Percentiles rank a stretch among this genome's conserved stretches.
phyloP scores from a whole-genome alignment of 2,888 invertebrate genomes.

The Bimastos eiseni region DNA sequence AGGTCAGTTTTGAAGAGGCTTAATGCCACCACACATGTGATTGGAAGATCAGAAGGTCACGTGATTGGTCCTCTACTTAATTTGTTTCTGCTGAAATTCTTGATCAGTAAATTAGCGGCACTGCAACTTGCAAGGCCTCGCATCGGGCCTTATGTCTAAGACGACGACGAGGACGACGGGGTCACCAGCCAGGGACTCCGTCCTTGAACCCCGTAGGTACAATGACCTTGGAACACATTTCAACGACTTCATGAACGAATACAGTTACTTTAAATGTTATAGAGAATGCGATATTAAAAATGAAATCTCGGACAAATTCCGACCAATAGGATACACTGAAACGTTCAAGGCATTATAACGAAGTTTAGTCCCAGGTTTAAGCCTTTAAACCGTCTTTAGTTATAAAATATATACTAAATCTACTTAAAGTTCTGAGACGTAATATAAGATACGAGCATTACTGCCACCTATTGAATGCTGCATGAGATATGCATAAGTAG shows the following conservation, averaged over 20 bases:
- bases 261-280: neutral
- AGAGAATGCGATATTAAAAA: neutral
- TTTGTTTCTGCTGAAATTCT: neutral
- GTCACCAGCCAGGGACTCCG: neutral
- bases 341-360: too few relatives aligned
- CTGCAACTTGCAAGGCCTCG: too few relatives aligned
- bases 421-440: too few relatives aligned
- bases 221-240: neutral
- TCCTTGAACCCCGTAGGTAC: neutral
- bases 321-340: too few relatives aligned
- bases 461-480: neutral
- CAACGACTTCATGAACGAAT: neutral
- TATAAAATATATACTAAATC: too few relatives aligned
- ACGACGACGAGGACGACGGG: neutral
- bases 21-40: too few relatives aligned
- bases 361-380: too few relatives aligned
- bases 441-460: neutral
- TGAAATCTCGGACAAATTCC: too few relatives aligned
- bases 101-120: neutral
- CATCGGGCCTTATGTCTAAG: neutral
- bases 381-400: too few relatives aligned
- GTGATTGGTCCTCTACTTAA: constrained; percentile 13
- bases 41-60: neutral
- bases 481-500: neutral
- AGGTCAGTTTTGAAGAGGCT: neutral